phyloP scores from a whole-genome alignment of 2,888 invertebrate species.

The Nyleta sp. region DNA sequence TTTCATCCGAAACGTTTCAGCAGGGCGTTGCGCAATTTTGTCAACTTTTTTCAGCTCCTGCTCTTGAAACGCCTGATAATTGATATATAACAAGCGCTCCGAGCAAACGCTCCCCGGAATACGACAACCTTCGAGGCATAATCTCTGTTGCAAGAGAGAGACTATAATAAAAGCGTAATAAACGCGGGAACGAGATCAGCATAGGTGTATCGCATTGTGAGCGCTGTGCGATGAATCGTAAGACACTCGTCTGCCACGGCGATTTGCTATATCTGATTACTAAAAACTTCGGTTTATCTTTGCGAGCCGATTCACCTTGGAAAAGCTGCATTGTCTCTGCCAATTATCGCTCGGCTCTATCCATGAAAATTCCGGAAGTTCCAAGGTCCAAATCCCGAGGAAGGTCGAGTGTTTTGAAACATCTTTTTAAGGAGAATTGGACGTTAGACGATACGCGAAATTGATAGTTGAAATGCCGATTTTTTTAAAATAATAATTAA shows the following conservation, averaged over 20 bases:
- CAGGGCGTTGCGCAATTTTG: slow-evolving; percentile 42
- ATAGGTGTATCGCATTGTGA: slow-evolving; percentile 22
- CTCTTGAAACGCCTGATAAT: slow-evolving; percentile 37
- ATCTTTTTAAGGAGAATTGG: too few species aligned
- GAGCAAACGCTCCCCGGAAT: slow-evolving; percentile 16
- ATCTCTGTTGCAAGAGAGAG: slow-evolving; percentile 27
- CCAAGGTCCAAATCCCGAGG: slow-evolving; percentile 24
- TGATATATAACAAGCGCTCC: slow-evolving; percentile 32
- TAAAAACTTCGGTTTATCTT: slow-evolving; percentile 21
- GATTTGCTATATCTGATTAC: slow-evolving; percentile 23
- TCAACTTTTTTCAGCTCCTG: slow-evolving; percentile 31
- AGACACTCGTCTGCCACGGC: slow-evolving; percentile 21
- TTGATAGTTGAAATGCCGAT: too few species aligned
- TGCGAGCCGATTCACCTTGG: slow-evolving; percentile 35
- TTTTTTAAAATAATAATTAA: too few species aligned
- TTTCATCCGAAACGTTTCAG: slow-evolving; percentile 8
- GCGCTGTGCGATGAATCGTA: slow-evolving; percentile 17
- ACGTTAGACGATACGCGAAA: too few species aligned
- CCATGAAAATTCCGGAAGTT: slow-evolving; percentile 37
- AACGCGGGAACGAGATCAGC: slow-evolving; percentile 33
- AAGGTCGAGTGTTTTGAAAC: too few species aligned
- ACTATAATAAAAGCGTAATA: slow-evolving; percentile 37
- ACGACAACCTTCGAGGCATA: slow-evolving; percentile 34
- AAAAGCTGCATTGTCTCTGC: slow-evolving; percentile 27
- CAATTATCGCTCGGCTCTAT: slow-evolving; percentile 7